Evolutionary conservation across 2,888 invertebrate genomes (phyloP).

Genomic region (Hydraecia micacea): DNA sequence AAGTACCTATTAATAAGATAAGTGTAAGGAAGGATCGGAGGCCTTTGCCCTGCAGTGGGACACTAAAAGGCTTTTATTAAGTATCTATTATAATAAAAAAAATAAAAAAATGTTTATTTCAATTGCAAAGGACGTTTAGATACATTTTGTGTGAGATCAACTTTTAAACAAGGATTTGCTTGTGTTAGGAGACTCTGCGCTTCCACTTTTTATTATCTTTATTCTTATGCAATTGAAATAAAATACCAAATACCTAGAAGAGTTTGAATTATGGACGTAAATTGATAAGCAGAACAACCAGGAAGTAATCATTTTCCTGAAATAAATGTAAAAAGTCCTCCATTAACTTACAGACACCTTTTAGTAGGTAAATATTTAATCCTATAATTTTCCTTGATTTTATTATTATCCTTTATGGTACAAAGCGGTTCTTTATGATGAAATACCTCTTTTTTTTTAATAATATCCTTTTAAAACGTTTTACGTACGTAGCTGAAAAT

Average conservation of each 20-base stretch:
- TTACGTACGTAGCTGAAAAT: neutral
- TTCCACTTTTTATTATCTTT: no score
- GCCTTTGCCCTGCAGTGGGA: no score
- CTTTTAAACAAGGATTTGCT: no score
- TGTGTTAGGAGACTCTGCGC: no score
- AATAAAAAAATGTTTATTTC: no score
- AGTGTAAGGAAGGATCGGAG: no score
- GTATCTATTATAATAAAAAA: no score
- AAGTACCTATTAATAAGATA: no score
- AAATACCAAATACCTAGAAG: neutral
- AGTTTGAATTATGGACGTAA: neutral
- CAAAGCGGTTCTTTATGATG: neutral
- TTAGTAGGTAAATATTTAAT: neutral
- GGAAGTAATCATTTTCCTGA: neutral
- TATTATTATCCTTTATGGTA: neutral
- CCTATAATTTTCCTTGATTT: neutral
- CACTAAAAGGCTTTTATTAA: no score
- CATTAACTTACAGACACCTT: neutral
- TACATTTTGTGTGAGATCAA: no score
- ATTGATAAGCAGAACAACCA: neutral
- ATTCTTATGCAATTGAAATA: no score
- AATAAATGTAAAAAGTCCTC: neutral
- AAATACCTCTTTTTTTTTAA: neutral
- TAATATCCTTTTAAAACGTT: neutral
- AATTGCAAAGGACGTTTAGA: no score